Evolutionary conservation across 2,113 vertebrate species (phyloP).

Genomic region (Dasyurus viverrinus): DNA sequence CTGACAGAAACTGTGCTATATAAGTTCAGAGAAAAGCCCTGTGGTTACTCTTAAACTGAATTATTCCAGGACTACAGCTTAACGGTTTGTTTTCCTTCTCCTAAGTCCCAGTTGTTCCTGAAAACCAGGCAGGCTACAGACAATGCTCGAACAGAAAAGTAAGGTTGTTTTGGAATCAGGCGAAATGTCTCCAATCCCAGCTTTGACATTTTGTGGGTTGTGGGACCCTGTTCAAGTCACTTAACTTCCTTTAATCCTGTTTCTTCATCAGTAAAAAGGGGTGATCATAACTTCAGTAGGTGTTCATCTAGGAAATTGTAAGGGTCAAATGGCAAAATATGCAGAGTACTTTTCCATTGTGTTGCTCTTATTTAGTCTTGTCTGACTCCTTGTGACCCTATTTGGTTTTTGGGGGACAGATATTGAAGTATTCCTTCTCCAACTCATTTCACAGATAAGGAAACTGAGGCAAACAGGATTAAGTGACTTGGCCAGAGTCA

Average conservation of each 20-base stretch:
- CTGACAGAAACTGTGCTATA: constrained; percentile 65
- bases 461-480: too few species aligned
- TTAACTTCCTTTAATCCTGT: background rate
- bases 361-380: background rate
- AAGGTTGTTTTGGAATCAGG: fast-evolving
- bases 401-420: background rate
- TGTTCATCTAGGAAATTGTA: background rate
- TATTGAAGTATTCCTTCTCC: too few species aligned
- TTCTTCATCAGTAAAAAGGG: background rate
- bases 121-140: background rate
- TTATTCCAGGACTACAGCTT: background rate
- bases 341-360: background rate
- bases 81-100: background rate
- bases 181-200: background rate
- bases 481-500: too few species aligned
- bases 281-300: background rate
- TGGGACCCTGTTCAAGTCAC: background rate
- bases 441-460: too few species aligned
- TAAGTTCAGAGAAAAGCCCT: constrained; percentile 39
- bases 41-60: background rate
- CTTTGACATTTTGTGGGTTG: background rate
- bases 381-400: background rate
- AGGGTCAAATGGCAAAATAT: background rate
- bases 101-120: background rate
- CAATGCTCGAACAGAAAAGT: background rate